These are phyloP conservation scores for Megamerina dolium DNA, from an alignment of 2,888 invertebrate genomes.

Conservation along the genomic window DNA sequence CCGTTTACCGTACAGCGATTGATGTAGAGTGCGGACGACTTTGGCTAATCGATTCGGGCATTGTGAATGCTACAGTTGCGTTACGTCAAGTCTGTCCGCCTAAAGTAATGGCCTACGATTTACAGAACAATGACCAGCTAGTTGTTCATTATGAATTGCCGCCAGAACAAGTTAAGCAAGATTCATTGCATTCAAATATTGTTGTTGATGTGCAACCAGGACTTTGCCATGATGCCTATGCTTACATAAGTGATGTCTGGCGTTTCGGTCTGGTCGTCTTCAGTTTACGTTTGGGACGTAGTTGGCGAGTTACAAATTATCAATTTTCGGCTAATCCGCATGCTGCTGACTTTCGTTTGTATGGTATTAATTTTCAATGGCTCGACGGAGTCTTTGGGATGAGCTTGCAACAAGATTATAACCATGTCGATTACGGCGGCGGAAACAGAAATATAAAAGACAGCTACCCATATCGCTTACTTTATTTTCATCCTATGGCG, in stretches of 20 bases:
- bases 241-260: slow-evolving; percentile 62
- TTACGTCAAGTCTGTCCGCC: slow-evolving; percentile 68
- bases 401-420: slow-evolving; percentile 56
- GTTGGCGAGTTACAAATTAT: slow-evolving; percentile 46
- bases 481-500: slow-evolving; percentile 78
- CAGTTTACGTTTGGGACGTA: slow-evolving; percentile 39
- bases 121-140: slow-evolving; percentile 59
- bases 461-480: slow-evolving; percentile 58
- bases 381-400: slow-evolving; percentile 74
- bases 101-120: slow-evolving; percentile 65
- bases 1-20: slow-evolving; percentile 68
- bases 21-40: slow-evolving; percentile 71
- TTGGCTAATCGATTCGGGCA: slow-evolving; percentile 77
- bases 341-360: slow-evolving; percentile 67
- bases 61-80: slow-evolving; percentile 62
- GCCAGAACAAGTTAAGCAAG: slow-evolving; percentile 58
- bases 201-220: slow-evolving; percentile 55
- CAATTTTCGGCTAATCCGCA: slow-evolving; percentile 44
- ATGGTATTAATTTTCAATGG: slow-evolving; percentile 75
- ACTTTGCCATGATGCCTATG: slow-evolving; percentile 55
- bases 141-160: slow-evolving; percentile 62
- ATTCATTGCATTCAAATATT: slow-evolving; percentile 55
- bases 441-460: slow-evolving; percentile 10
- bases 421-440: not conserved
- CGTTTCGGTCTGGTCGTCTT: slow-evolving; percentile 52